Percentiles rank a stretch among this genome's conserved stretches.
Evolutionary conservation across 2,888 invertebrate genomes (phyloP).

Genomic region (Atethmia centrago): DNA sequence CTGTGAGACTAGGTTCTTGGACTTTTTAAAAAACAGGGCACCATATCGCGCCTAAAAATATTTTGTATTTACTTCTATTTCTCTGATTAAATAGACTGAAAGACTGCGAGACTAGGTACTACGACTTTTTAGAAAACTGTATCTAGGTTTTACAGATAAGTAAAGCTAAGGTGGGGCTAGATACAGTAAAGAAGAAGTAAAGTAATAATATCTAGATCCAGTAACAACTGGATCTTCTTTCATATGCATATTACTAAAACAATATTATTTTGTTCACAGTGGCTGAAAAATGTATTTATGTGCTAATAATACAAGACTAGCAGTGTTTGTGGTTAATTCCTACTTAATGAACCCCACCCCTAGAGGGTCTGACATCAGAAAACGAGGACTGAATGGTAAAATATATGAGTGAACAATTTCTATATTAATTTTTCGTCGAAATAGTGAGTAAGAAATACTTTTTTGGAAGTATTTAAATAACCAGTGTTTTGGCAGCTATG

Average conservation of each 20-base stretch:
- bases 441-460: constrained; percentile 12
- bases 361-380: background rate
- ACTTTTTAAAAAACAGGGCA: too few species aligned
- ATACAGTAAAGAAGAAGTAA: too few species aligned
- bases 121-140: background rate
- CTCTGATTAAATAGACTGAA: too few species aligned
- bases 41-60: too few species aligned
- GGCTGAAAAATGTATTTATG: constrained; percentile 93
- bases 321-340: constrained; percentile 12
- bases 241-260: background rate
- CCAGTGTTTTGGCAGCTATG: constrained; percentile 27
- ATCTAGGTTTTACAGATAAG: too few species aligned
- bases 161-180: too few species aligned
- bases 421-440: background rate
- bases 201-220: too few species aligned
- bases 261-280: constrained; percentile 90
- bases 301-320: constrained; percentile 84
- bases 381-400: constrained; percentile 10
- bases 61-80: too few species aligned
- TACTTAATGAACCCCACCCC: background rate
- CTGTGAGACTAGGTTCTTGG: background rate
- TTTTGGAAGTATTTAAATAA: constrained; percentile 32
- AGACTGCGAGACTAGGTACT: too few species aligned
- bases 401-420: constrained; percentile 4
- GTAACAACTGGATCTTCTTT: background rate